Conservation (phyloP, 2,888 invertebrate species). For the Drosophila testacea region DNA sequence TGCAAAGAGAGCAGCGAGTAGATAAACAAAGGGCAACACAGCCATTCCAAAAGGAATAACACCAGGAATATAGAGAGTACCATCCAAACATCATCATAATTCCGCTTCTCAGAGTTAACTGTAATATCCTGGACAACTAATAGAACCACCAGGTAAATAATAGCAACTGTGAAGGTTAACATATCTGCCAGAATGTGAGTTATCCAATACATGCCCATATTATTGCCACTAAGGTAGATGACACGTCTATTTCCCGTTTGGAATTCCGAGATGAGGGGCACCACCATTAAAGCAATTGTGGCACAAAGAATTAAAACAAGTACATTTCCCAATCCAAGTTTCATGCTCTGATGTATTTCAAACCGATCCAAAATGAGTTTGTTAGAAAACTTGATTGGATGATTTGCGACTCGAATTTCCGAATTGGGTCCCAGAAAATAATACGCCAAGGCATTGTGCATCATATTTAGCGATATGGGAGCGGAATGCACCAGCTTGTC, state of each 20-base stretch:
- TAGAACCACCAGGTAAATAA: neutral
- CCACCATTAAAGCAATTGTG: neutral
- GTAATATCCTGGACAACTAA: neutral
- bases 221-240: conserved; percentile 2
- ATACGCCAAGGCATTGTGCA: conserved; percentile 29
- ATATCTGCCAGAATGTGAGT: conserved; percentile 3
- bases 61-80: neutral
- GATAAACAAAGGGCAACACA: conserved; percentile 24
- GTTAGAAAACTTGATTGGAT: conserved; percentile 5
- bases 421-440: neutral
- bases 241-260: neutral
- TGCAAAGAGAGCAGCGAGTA: neutral
- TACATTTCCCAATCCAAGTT: conserved; percentile 6
- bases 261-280: conserved; percentile 16
- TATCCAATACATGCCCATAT: conserved; percentile 1
- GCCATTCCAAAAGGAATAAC: conserved; percentile 17
- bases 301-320: neutral
- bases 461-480: conserved; percentile 26
- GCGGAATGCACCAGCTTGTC: conserved; percentile 14
- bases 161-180: neutral
- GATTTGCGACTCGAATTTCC: conserved; percentile 12
- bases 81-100: conserved; percentile 6
- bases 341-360: neutral
- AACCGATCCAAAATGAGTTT: neutral
- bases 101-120: neutral